phyloP scores from a whole-genome alignment of 2,888 invertebrate species.

The Sepiola atlantica region DNA sequence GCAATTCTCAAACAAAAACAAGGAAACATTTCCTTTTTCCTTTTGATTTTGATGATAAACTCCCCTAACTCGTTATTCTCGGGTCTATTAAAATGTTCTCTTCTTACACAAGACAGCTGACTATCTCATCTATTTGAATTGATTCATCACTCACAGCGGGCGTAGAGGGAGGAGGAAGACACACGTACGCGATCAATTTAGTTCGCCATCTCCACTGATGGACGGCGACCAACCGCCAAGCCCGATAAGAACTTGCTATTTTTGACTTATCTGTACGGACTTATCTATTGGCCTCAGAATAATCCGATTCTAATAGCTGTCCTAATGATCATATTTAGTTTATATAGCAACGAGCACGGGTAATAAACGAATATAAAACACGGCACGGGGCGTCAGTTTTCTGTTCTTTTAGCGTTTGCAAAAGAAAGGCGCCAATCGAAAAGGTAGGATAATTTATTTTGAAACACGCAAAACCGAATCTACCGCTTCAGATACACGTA shows the following conservation, averaged over 20 bases:
- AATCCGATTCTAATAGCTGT: slow-evolving; percentile 5
- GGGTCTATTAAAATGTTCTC: neutral
- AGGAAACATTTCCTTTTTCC: neutral
- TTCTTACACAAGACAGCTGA: neutral
- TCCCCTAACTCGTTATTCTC: neutral
- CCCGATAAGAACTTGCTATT: neutral
- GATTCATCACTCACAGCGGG: neutral
- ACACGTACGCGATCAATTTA: neutral
- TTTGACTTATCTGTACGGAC: neutral
- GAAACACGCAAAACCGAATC: neutral
- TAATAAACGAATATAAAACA: neutral
- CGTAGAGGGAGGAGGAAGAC: neutral
- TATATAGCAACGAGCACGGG: neutral
- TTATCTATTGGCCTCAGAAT: neutral
- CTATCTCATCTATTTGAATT: neutral
- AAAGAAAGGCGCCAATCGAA: neutral
- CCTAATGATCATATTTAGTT: slow-evolving; percentile 1
- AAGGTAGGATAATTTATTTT: neutral
- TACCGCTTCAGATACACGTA: neutral
- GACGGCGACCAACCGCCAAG: neutral
- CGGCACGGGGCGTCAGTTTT: neutral
- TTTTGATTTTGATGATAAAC: neutral
- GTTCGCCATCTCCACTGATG: neutral
- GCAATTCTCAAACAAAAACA: neutral
- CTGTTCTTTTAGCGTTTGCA: neutral